Evolutionary conservation across 2,888 invertebrate species (phyloP).

Genomic region (Caradrina kadenii): DNA sequence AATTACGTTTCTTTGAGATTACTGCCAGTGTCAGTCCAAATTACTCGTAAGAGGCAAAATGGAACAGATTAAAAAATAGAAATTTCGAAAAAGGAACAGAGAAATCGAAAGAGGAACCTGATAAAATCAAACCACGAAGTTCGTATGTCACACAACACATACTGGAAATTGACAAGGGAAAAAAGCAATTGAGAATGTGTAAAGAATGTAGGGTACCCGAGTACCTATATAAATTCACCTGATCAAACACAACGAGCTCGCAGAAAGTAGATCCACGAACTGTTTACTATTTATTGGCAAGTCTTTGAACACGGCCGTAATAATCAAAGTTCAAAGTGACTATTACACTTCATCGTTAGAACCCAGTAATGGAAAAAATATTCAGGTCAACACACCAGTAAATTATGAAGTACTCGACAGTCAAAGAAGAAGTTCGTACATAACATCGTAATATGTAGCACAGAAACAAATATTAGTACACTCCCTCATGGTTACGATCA

Average conservation of each 20-base stretch:
- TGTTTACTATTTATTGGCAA: constrained; percentile 64
- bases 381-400: constrained; percentile 61
- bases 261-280: constrained; percentile 56
- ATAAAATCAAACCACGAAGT: constrained; percentile 34
- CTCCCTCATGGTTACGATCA: constrained; percentile 67
- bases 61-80: neutral
- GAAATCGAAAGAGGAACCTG: constrained; percentile 7
- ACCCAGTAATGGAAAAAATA: constrained; percentile 59
- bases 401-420: constrained; percentile 48
- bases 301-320: constrained; percentile 51
- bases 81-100: neutral
- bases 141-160: constrained; percentile 32
- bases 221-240: constrained; percentile 65
- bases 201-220: constrained; percentile 52
- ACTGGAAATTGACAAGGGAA: constrained; percentile 58
- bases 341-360: constrained; percentile 58
- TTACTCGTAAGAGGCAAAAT: constrained; percentile 10
- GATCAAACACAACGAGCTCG: constrained; percentile 57
- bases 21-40: constrained; percentile 13
- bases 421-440: constrained; percentile 59
- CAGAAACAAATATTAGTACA: constrained; percentile 67
- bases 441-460: constrained; percentile 61
- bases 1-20: constrained; percentile 39
- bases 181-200: constrained; percentile 59
- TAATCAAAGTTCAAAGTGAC: constrained; percentile 64